These are phyloP conservation scores for Serilophus lunatus DNA, from an alignment of 2,113 vertebrate species.

Conservation along the genomic window DNA sequence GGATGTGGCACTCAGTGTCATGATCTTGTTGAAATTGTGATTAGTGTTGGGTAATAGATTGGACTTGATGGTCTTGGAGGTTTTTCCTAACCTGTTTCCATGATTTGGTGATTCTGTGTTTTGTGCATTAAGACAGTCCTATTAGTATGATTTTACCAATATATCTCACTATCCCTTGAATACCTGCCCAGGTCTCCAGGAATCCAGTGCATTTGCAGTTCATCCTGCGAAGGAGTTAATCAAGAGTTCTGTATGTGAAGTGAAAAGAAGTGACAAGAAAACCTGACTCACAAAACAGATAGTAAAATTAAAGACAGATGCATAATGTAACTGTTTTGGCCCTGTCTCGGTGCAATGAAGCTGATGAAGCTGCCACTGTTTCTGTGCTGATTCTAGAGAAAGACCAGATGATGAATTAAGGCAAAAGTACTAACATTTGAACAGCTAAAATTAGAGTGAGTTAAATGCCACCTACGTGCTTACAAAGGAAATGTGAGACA, in stretches of 20 bases:
- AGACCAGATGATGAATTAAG: background rate
- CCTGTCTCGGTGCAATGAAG: background rate
- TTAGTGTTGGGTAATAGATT: background rate
- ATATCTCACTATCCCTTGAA: background rate
- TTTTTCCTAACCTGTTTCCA: background rate
- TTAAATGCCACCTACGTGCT: background rate
- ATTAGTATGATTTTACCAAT: background rate
- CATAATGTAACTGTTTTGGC: background rate
- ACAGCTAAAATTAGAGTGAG: background rate
- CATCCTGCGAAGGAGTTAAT: background rate
- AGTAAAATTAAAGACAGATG: background rate
- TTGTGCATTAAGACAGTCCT: background rate
- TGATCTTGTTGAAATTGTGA: background rate
- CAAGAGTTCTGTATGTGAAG: background rate
- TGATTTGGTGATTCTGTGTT: background rate
- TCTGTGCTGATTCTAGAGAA: background rate
- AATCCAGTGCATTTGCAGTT: background rate
- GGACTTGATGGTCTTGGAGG: background rate
- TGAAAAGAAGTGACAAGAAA: background rate
- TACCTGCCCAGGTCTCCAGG: background rate
- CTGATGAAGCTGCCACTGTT: background rate
- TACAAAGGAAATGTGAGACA: constrained; percentile 19
- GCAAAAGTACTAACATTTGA: background rate
- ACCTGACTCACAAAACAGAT: background rate
- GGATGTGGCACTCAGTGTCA: fast-evolving